Evolutionary conservation across 2,888 invertebrate genomes (phyloP), one percentile per base, ranked within the genome.

Genomic region (Diplazon laetatorius): DNA sequence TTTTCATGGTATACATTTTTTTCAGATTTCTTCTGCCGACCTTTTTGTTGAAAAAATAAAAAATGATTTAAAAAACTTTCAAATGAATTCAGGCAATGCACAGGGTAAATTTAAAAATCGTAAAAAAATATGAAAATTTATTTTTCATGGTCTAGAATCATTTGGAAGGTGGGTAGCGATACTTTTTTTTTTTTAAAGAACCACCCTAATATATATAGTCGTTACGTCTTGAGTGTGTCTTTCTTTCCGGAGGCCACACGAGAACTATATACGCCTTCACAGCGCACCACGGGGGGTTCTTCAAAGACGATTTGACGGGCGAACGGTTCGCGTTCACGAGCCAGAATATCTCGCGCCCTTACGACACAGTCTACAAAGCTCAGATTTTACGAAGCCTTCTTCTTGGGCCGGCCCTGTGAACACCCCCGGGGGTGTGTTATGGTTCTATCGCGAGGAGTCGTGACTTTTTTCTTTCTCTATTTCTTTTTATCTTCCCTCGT

Each of bases 361-460:
- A 55, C 63, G 78, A 78, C 74, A 57, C 39, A 48, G 75, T 59
- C 62, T 44, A 63, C 72, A 73, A 76, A 76, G 68, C 76, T 44
- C n/a, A 68, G 44, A 69, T 79, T 75, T 73, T 79, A 76, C 63
- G 72, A 42, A 78, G 78, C 44, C 65, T 65, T 55, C 39, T n/a
- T n/a, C n/a, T n/a, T n/a, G 55, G 35, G 48, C 57, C 16, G 30
- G 60, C 52, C 42, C 68, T 22, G 22, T 37, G 39, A 35, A 76
- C 35, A 9, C 6, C 39, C 20, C 57, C 57, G 37, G 77, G 66
- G 68, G n/a, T n/a, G n/a, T n/a, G n/a, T 80, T 81, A 81, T 78
- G 77, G 80, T 48, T 81, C 80, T 82, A 59, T 81, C 74, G 81
- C 81, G 74, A 62, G 50, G 62, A 4, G 65, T 66, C 42, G 48